Evolutionary conservation across 2,888 invertebrate species (phyloP).

Genomic region (Sinotaia quadrata): DNA sequence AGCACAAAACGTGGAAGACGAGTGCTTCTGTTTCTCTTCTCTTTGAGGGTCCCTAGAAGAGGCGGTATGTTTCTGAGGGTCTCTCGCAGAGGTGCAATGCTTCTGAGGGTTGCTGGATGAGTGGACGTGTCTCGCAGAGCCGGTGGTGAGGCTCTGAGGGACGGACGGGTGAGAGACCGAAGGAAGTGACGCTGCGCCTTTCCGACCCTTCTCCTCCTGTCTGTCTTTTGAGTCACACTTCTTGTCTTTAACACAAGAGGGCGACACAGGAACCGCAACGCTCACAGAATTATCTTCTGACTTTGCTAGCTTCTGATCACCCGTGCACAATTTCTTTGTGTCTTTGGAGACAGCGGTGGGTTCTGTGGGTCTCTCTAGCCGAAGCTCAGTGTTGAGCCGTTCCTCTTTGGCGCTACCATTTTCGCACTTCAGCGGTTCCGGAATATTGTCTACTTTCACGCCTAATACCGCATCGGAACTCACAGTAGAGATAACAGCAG

Average conservation of each 20-base stretch:
- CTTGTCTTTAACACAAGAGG: no score
- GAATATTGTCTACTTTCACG: background rate
- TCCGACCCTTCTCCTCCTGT: no score
- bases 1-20: background rate
- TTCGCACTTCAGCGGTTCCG: background rate
- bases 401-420: background rate
- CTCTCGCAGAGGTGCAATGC: background rate
- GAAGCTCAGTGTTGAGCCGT: background rate
- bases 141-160: background rate
- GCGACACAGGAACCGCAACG: no score
- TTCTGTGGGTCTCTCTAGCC: slow-evolving; percentile 18
- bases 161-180: background rate
- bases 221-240: no score
- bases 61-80: background rate
- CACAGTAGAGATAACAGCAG: background rate
- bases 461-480: background rate
- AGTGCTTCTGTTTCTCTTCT: background rate
- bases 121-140: background rate
- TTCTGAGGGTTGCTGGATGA: background rate
- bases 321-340: no score
- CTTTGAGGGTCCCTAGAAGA: background rate
- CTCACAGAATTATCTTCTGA: no score
- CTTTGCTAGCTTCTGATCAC: no score
- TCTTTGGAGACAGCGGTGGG: no score
- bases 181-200: slow-evolving; percentile 8